phyloP scores from a whole-genome alignment of 2,888 invertebrate species.

The Sarcophaga variegata region DNA sequence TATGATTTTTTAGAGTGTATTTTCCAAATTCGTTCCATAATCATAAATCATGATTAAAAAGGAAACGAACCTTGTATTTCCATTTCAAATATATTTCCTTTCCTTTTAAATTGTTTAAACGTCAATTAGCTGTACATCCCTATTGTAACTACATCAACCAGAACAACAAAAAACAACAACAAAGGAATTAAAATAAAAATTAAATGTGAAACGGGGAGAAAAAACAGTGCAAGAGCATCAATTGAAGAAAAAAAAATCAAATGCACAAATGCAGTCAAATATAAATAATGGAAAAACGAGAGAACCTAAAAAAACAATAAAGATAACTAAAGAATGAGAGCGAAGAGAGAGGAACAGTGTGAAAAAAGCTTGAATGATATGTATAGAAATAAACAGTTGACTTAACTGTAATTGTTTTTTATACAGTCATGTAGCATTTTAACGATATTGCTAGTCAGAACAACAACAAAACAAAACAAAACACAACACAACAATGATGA shows the following conservation, averaged over 20 bases:
- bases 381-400: conserved; percentile 19
- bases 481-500: too few relatives aligned
- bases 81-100: background rate
- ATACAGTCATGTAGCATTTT: conserved; percentile 18
- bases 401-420: conserved; percentile 52
- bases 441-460: background rate
- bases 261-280: background rate
- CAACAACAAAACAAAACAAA: too few relatives aligned
- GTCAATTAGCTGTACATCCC: conserved; percentile 13
- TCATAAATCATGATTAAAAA: too few relatives aligned
- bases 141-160: background rate
- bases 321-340: background rate
- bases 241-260: too few relatives aligned
- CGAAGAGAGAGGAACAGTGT: background rate
- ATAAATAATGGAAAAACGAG: background rate
- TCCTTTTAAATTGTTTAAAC: background rate
- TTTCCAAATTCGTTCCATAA: too few relatives aligned
- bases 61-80: background rate
- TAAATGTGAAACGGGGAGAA: too few relatives aligned
- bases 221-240: too few relatives aligned
- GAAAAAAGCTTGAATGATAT: background rate
- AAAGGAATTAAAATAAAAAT: too few relatives aligned
- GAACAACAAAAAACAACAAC: too few relatives aligned
- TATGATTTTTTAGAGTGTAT: too few relatives aligned
- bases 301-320: background rate